phyloP scores from a whole-genome alignment of 2,113 vertebrate genomes.

The Ivindomyrus marchei region DNA sequence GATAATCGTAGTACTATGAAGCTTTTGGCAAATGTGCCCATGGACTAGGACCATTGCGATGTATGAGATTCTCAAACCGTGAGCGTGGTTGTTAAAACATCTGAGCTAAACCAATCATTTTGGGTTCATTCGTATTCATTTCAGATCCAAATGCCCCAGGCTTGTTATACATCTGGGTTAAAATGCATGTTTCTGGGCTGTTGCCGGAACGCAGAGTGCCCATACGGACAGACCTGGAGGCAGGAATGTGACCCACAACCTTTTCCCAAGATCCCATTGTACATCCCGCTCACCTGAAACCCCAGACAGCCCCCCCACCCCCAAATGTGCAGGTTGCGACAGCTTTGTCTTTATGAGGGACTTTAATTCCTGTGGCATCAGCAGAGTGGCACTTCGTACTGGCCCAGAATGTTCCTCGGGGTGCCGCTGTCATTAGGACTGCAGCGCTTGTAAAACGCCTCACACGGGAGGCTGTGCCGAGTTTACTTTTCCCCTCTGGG shows the following conservation, averaged over 20 bases:
- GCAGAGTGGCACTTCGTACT: background rate
- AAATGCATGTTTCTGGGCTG: background rate
- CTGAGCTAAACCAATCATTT: background rate
- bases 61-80: background rate
- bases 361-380: constrained; percentile 9
- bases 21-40: background rate
- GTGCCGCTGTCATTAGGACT: background rate
- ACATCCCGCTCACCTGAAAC: background rate
- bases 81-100: background rate
- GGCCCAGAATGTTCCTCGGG: background rate
- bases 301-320: background rate
- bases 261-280: background rate
- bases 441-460: background rate
- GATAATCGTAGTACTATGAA: background rate
- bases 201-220: background rate
- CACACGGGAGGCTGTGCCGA: background rate
- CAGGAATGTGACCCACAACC: background rate
- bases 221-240: background rate
- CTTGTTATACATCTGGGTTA: background rate
- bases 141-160: background rate
- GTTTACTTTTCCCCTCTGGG: background rate
- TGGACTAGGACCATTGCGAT: background rate
- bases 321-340: background rate
- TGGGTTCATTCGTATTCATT: background rate
- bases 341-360: background rate